Conservation (phyloP, 2,113 vertebrate species). For the Misgurnus anguillicaudatus region DNA sequence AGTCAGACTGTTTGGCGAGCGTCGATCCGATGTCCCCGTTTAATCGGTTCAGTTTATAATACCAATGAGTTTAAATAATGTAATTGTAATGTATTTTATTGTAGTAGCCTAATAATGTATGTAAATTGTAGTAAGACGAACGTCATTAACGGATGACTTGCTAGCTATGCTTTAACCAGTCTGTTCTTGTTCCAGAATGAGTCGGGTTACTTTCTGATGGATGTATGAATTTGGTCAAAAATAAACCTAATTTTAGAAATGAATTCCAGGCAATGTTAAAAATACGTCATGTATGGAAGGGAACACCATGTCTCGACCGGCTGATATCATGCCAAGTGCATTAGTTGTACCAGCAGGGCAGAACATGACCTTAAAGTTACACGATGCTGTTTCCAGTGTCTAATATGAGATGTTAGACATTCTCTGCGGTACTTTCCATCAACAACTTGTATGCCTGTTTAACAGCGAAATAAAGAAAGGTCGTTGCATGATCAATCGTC, state of each 20-base stretch:
- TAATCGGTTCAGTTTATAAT: too few species aligned
- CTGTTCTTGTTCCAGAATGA: not conserved
- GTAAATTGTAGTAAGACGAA: too few species aligned
- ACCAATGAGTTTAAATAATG: too few species aligned
- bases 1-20: too few species aligned
- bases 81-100: too few species aligned
- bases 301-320: slow-evolving; percentile 27
- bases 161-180: too few species aligned
- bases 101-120: too few species aligned
- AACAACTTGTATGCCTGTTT: not conserved
- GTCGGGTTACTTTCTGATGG: not conserved
- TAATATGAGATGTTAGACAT: not conserved
- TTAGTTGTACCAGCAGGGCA: not conserved
- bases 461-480: not conserved
- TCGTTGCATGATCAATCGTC: not conserved
- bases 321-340: not conserved
- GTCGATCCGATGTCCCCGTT: too few species aligned
- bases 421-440: not conserved
- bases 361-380: not conserved
- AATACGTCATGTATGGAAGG: slow-evolving; percentile 33
- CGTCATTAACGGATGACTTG: too few species aligned
- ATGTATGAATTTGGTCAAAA: not conserved
- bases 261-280: slow-evolving; percentile 43
- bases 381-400: not conserved
- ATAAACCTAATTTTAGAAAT: slow-evolving; percentile 22